phyloP scores from a whole-genome alignment of 1,140 invertebrate species.

The Pogonomyrmex barbatus region DNA sequence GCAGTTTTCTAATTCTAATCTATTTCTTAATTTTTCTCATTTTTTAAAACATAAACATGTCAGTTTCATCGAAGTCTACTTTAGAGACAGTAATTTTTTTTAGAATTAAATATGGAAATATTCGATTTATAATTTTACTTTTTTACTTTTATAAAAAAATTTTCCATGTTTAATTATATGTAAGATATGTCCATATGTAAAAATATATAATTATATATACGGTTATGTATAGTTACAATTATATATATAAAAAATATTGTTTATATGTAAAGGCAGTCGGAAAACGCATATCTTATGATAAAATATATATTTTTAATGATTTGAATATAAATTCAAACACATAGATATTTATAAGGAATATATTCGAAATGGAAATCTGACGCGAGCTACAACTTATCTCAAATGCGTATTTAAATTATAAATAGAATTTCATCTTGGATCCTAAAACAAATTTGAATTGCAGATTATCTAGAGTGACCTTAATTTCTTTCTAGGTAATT shows the following conservation, averaged over 20 bases:
- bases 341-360: background rate
- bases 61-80: background rate
- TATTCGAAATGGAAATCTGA: background rate
- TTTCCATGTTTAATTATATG: no score
- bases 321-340: background rate
- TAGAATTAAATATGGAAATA: background rate
- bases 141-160: no score
- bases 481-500: conserved; percentile 24
- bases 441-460: background rate
- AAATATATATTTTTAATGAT: background rate
- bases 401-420: background rate
- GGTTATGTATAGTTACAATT: background rate
- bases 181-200: no score
- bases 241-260: background rate
- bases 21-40: background rate
- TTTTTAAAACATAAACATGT: background rate
- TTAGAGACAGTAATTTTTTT: background rate
- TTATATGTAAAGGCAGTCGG: no score
- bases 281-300: no score
- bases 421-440: background rate
- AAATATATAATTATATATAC: background rate
- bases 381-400: background rate
- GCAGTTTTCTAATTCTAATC: background rate
- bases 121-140: background rate
- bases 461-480: background rate